Evolutionary conservation across 2,113 vertebrate genomes (phyloP).

Genomic region (Eptesicus fuscus): DNA sequence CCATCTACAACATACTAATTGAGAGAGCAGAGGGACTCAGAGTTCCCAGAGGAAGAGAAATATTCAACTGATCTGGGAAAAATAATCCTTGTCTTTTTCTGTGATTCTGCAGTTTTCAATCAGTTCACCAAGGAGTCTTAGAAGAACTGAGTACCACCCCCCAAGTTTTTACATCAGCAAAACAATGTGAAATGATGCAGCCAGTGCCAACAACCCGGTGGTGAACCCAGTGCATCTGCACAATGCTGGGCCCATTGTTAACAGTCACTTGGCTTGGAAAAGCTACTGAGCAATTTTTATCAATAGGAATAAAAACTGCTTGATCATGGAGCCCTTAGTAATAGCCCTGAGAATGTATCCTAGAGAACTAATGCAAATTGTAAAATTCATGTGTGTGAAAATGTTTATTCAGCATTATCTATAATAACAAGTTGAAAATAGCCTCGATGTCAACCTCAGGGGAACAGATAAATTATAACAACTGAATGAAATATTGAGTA

Average conservation of each 20-base stretch:
- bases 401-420: conserved; percentile 49
- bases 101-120: not conserved
- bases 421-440: conserved; percentile 20
- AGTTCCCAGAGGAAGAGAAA: not conserved
- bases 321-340: not conserved
- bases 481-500: conserved; percentile 26
- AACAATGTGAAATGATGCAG: not conserved
- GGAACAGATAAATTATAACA: conserved; percentile 3
- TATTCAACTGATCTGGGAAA: not conserved
- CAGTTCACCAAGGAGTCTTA: not conserved
- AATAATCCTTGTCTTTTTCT: not conserved
- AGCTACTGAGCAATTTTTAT: conserved; percentile 21
- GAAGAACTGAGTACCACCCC: not conserved
- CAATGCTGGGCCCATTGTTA: not conserved
- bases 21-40: not conserved
- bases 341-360: not conserved
- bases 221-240: not conserved
- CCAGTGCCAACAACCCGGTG: not conserved
- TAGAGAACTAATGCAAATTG: conserved; percentile 14
- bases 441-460: not conserved
- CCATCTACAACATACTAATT: too few relatives aligned
- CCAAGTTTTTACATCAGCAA: not conserved
- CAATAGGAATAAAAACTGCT: conserved; percentile 44
- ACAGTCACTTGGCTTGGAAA: conserved; percentile 13
- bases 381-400: conserved; percentile 32